phyloP scores from a whole-genome alignment of 2,888 invertebrate genomes.

The Platycheirus rosarum region DNA sequence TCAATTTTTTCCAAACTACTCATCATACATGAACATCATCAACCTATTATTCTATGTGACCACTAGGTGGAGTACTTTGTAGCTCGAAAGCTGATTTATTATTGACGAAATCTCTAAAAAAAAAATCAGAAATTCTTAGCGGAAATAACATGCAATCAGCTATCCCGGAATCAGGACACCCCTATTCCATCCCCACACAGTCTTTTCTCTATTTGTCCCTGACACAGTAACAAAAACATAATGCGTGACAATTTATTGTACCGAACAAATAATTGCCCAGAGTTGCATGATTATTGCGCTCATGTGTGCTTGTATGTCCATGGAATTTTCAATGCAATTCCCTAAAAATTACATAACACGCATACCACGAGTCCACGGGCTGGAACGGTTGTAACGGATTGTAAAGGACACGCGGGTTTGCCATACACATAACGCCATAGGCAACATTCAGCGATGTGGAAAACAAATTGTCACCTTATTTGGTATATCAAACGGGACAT shows the following conservation, averaged over 20 bases:
- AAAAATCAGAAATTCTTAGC: constrained; percentile 39
- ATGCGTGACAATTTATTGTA: constrained; percentile 44
- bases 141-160: constrained; percentile 59
- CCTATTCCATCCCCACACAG: not conserved
- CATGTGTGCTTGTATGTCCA: not conserved
- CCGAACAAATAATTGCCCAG: constrained; percentile 51
- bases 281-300: constrained; percentile 32
- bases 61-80: constrained; percentile 35
- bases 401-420: not conserved
- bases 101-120: constrained; percentile 22
- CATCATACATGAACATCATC: constrained; percentile 21
- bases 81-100: constrained; percentile 47
- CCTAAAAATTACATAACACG: constrained; percentile 28
- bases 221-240: constrained; percentile 26
- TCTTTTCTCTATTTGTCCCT: not conserved
- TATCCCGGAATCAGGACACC: constrained; percentile 12
- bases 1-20: constrained; percentile 12
- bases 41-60: constrained; percentile 38
- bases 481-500: constrained; percentile 1
- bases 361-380: not conserved
- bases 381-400: constrained; percentile 13
- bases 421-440: not conserved
- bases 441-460: constrained; percentile 38
- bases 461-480: constrained; percentile 62
- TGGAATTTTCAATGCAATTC: constrained; percentile 34